Evolutionary conservation across 1,140 invertebrate genomes (phyloP), one percentile per base, ranked within the genome.

Genomic region (Drosophila ficusphila): DNA sequence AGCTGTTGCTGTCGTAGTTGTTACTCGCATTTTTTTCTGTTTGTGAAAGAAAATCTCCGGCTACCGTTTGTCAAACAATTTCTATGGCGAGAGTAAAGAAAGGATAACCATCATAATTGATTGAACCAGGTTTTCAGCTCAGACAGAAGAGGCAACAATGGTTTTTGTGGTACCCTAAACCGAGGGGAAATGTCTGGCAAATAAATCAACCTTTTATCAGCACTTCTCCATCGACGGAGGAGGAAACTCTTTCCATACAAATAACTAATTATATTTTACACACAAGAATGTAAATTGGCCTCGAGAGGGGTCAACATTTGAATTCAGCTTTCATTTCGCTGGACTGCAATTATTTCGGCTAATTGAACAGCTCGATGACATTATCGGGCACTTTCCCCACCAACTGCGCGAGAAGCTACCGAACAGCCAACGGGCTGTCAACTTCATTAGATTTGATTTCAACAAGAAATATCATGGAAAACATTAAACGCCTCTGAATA

Each of bases 401-500:
- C 31, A 39, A 38, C 38, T 25, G 27, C 19, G 9, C 44, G 60
- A 65, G 62, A 51, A 51, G 62, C 62, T 41, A 67, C 61, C 62
- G 62, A 67, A 48, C 60, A 67, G 62, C 62, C 61, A 67, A 51
- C 56, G 47, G 52, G 36, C 72, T 75, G 72, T 75, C 72, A 75
- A 75, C 72, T 75, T 75, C 72, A 75, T 75, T 75, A 75, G 72
- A 75, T 75, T 75, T 75, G 31, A 60, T 75, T 75, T 75, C 72
- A 75, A 68, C 71, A 27, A 58, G 72, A 75, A 74, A 75, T 68
- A 61, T 70, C 71, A 70, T 61, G 67, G 70, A 78, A 65, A 64
- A 79, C 79, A 85, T 85, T 85, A 88, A 81, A 86, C 82, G 81
- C 81, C 81, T 86, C 82, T 86, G 81, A 86, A 86, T 86, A 86